Evolutionary conservation across 2,888 invertebrate genomes (phyloP), one percentile per base, ranked within the genome.

Genomic region (Cylindroiulus punctatus): DNA sequence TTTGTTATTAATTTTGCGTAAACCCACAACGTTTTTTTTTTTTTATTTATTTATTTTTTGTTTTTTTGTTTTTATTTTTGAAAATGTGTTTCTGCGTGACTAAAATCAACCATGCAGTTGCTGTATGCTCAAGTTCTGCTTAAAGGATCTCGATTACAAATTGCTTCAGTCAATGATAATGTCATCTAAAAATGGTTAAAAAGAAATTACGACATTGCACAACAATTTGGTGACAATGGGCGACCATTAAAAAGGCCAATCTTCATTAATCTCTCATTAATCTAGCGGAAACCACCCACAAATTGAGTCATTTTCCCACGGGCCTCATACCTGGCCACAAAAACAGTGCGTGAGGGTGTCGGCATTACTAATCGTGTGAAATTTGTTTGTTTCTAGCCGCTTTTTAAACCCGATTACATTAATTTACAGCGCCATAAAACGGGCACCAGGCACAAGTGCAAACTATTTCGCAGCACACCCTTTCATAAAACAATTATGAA

Each of bases 401-500:
- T 76, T 76, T 76, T 26, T 76, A 76, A 76, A 8, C 76, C 76
- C 76, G 76, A 76, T 76, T 76, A 76, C 30, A 76, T 76, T 76
- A 30, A 30, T 76, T 76, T 76, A 76, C 22, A 76, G 12, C 76
- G 76, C 30, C 26, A 76, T 76, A 76, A 76, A 76, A 76, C 65
- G 26, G 12, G 65, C 65, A 8, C 26, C 22, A 65, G 22, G 10
- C 30, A 76, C 30, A 65, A n/a, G 3, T 76, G 76, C 76, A 30
- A 76, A 30, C 22, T 76, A 76, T 76, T 76, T 76, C 76, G 12
- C 76, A 76, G 30, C 30, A 26, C 76, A 76, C 76, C 76, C 76
- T 76, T 26, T 22, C 76, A 76, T 76, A 76, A 76, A 76, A 76
- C 30, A 76, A 76, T 76, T 76, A 76, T 76, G 76, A 76, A 76